Percentiles rank a stretch among this genome's conserved stretches.
Evolutionary conservation across 64 coral and sea anemone genomes (phyloP).

Genomic region (Stichodactyla helianthus): DNA sequence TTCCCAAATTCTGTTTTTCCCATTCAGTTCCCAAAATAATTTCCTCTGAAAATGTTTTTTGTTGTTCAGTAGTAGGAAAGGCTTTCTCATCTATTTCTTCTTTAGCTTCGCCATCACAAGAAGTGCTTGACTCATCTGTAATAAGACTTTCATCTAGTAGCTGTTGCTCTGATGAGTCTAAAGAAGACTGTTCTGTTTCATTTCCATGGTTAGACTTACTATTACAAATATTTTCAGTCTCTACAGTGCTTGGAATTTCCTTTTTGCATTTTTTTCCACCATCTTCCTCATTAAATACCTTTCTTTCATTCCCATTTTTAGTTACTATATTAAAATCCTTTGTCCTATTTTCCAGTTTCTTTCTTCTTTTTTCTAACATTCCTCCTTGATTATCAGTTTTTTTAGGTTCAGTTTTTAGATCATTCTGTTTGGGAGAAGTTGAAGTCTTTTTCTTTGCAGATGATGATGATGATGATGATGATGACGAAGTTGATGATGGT

Average conservation of each 20-base stretch:
- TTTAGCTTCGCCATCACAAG: background rate
- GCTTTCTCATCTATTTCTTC: background rate
- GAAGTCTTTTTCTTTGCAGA: background rate
- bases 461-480: background rate
- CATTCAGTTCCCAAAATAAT: background rate
- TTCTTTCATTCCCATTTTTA: background rate
- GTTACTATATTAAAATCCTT: background rate
- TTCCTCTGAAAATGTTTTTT: background rate
- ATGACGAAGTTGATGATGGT: background rate
- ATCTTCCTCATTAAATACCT: background rate
- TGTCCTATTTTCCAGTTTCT: background rate
- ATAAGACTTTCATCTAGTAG: background rate
- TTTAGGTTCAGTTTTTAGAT: background rate
- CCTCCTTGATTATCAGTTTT: background rate
- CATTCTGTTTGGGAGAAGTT: background rate
- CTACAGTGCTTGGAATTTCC: background rate
- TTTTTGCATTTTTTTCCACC: background rate
- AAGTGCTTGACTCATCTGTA: background rate
- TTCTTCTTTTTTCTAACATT: background rate
- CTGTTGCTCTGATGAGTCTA: background rate
- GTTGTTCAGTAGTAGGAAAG: background rate
- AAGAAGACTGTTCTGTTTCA: background rate
- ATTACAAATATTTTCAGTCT: background rate
- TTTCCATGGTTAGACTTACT: background rate
- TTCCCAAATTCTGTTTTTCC: background rate